phyloP scores from a whole-genome alignment of 2,888 invertebrate genomes.

The Eulithis prunata region DNA sequence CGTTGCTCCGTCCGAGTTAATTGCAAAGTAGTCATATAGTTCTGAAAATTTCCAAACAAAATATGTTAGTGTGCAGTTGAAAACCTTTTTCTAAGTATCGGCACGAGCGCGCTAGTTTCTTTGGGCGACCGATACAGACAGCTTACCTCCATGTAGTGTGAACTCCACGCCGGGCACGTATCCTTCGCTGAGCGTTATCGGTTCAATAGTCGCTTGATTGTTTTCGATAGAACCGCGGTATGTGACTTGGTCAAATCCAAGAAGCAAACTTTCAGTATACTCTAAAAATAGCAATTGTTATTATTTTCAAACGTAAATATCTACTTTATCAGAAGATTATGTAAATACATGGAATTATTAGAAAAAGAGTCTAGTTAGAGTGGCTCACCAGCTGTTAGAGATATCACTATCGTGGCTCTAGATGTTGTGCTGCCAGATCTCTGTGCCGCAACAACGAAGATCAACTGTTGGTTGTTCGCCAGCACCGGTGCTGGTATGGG shows the following conservation, averaged over 20 bases:
- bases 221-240: conserved; percentile 47
- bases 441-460: conserved; percentile 40
- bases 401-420: conserved; percentile 35
- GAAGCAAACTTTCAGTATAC: conserved; percentile 28
- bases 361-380: too few species aligned
- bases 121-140: neutral
- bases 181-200: conserved; percentile 49
- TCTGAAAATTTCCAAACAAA: conserved; percentile 20
- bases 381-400: conserved; percentile 19
- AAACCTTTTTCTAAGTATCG: neutral
- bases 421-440: conserved; percentile 27
- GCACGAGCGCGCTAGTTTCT: neutral
- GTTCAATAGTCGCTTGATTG: conserved; percentile 34
- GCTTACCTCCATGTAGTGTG: conserved; percentile 47
- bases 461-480: conserved; percentile 46
- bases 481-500: conserved; percentile 44
- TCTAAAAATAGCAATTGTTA: conserved; percentile 27
- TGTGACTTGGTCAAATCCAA: conserved; percentile 45
- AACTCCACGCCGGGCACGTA: conserved; percentile 46
- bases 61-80: neutral
- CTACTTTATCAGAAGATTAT: too few species aligned
- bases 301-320: too few species aligned
- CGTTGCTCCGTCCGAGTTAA: conserved; percentile 17
- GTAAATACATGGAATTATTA: too few species aligned
- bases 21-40: conserved; percentile 21